Conservation (phyloP, 2,888 invertebrate genomes). For the Drosophila paranaensis region DNA sequence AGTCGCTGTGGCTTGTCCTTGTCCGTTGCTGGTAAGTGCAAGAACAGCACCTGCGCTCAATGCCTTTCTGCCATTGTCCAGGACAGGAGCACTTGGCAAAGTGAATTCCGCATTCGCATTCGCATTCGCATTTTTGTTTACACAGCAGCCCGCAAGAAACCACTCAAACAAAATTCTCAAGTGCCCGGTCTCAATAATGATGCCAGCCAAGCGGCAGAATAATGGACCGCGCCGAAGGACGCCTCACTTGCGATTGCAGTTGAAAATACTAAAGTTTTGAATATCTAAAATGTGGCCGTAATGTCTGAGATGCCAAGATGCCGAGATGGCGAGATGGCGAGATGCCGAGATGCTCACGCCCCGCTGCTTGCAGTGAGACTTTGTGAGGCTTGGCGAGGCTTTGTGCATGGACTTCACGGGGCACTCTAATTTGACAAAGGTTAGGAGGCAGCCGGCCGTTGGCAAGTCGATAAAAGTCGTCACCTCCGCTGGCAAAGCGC, state of each 20-base stretch:
- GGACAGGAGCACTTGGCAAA: slow-evolving; percentile 20
- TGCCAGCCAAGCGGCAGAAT: slow-evolving; percentile 26
- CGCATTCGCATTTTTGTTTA: slow-evolving; percentile 36
- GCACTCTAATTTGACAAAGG: slow-evolving; percentile 51
- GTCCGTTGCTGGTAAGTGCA: slow-evolving; percentile 53
- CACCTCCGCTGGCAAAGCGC: slow-evolving; percentile 39
- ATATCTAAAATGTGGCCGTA: slow-evolving; percentile 2
- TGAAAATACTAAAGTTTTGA: slow-evolving; percentile 38
- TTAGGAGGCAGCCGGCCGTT: slow-evolving; percentile 26
- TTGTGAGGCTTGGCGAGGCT: neutral
- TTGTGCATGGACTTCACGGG: slow-evolving; percentile 17
- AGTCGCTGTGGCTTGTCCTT: slow-evolving; percentile 46
- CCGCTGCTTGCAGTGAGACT: slow-evolving; percentile 3
- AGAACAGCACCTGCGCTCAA: slow-evolving; percentile 66
- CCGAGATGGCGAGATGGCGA: neutral
- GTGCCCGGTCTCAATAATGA: slow-evolving; percentile 61
- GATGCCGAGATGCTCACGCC: slow-evolving; percentile 23
- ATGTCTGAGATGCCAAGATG: neutral
- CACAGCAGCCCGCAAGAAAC: slow-evolving; percentile 38
- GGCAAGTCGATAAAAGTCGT: slow-evolving; percentile 54
- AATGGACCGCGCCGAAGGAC: slow-evolving; percentile 20
- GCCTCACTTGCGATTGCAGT: slow-evolving; percentile 54
- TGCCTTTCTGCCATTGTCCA: slow-evolving; percentile 60
- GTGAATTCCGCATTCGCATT: slow-evolving; percentile 31
- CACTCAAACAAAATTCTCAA: slow-evolving; percentile 61